These are phyloP conservation scores for Engraulis encrasicolus DNA, from an alignment of 2,113 vertebrate genomes.

Conservation along the genomic window DNA sequence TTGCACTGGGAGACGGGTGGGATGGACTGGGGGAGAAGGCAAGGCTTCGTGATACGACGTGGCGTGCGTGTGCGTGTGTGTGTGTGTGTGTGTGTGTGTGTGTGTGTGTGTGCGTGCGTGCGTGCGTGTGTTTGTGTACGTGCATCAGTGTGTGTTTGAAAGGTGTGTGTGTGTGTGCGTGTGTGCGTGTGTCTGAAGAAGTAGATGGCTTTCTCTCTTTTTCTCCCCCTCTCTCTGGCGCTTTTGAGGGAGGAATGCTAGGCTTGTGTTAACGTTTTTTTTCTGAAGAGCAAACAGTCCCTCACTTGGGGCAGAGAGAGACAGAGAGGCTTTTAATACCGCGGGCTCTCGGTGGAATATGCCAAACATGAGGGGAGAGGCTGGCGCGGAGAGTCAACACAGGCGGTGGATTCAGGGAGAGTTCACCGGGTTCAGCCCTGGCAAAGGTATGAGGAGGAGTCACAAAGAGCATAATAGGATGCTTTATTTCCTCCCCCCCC, in stretches of 20 bases:
- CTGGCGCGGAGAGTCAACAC: not conserved
- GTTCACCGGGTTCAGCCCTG: constrained; percentile 37
- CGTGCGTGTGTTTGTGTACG: too few relatives aligned
- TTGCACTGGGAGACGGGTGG: not conserved
- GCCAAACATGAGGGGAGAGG: not conserved
- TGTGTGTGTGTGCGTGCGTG: too few relatives aligned
- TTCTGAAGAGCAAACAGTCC: not conserved
- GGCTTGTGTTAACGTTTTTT: constrained; percentile 42
- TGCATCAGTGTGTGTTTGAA: too few relatives aligned
- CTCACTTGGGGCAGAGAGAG: constrained; percentile 29
- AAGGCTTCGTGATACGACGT: too few relatives aligned
- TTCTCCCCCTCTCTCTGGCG: not conserved
- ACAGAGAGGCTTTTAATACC: constrained; percentile 4
- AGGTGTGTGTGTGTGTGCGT: constrained; percentile 10
- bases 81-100: not conserved
- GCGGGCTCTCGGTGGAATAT: not conserved
- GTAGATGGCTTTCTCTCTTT: not conserved
- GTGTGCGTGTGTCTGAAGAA: too few relatives aligned
- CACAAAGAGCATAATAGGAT: not conserved
- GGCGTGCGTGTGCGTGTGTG: constrained; percentile 31
- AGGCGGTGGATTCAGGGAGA: not conserved
- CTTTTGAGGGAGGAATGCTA: constrained; percentile 39
- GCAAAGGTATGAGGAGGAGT: not conserved
- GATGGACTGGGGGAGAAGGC: not conserved
- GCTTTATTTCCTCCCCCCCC: constrained; percentile 14